Evolutionary conservation across 2,113 vertebrate genomes (phyloP), one percentile per base, ranked within the genome.

Genomic region (Callipepla californica): DNA sequence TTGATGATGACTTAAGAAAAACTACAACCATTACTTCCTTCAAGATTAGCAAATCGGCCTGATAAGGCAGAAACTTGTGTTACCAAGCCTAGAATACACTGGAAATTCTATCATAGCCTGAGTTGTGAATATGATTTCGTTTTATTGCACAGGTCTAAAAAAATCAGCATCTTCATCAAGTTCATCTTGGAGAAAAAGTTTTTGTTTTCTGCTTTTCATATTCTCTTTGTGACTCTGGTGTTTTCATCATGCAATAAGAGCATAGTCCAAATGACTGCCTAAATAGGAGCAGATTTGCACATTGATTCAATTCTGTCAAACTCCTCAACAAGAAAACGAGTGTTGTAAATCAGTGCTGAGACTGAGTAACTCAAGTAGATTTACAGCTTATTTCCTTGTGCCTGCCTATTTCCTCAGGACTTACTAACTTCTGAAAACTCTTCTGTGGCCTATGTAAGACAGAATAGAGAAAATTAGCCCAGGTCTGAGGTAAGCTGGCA

Each of bases 331-430:
- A 91, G 61, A 91, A 90, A 90, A 70, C 70, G 15, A 55, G 20
- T 59, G 18, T 78, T 86, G 38, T 80, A 73, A 91, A 93, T 89
- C 44, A 28, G n/a, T 89, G n/a, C 14, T 92, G 90, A 95, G 94
- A 93, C n/a, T 0, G 25, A 93, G 45, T 90, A 16, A 92, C 85
- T 93, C 73, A 91, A 92, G 36, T 61, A 78, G 63, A 42, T 80
- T 91, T 82, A 90, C 38, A 74, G 8, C 44, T 18, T 80, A 85
- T 80, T 87, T 89, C 50, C 53, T 83, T 90, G 57, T 84, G 28
- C 61, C 38, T 87, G 5, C 34, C 57, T 92, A 15, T 90, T 95
- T 96, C 53, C 65, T 93, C 74, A 28, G 30, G 36, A 48, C 28
- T 91, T 68, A 87, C 7, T 84, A 77, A 78, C 26, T 83, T 89